Conservation (phyloP, 2,888 invertebrate species). For the Meteorus cinctellus region DNA sequence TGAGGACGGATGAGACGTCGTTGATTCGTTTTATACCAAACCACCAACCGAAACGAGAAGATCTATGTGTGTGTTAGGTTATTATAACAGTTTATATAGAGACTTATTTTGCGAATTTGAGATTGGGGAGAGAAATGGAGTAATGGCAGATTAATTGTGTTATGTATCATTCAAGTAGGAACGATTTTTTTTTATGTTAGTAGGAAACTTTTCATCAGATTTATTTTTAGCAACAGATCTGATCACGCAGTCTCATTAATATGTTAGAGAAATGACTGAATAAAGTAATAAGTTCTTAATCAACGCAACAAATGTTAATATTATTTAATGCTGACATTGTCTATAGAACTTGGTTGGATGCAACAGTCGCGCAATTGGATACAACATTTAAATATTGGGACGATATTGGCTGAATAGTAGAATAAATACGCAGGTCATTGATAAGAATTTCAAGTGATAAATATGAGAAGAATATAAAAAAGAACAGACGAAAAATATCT, state of each 20-base stretch:
- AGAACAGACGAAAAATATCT: conserved; percentile 17
- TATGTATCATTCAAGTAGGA: neutral
- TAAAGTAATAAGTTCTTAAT: too few species aligned
- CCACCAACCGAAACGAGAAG: neutral
- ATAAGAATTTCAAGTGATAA: neutral
- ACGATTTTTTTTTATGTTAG: neutral
- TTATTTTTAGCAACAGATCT: too few species aligned
- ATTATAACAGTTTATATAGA: neutral
- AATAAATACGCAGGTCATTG: neutral
- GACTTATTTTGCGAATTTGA: neutral
- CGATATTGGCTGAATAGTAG: too few species aligned
- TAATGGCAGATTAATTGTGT: neutral
- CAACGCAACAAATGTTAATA: too few species aligned
- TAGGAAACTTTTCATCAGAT: too few species aligned
- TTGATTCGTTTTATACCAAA: conserved; percentile 43
- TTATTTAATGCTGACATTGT: too few species aligned
- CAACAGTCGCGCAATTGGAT: too few species aligned
- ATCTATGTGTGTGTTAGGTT: neutral
- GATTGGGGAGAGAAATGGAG: neutral
- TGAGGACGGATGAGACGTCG: conserved; percentile 53
- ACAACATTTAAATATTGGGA: too few species aligned
- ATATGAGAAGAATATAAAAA: neutral
- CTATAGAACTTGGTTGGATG: too few species aligned
- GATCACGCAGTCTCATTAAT: too few species aligned
- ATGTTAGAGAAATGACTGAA: too few species aligned